These are phyloP conservation scores for Holacanthus passer DNA, from an alignment of 2,113 vertebrate species.

Conservation along the genomic window DNA sequence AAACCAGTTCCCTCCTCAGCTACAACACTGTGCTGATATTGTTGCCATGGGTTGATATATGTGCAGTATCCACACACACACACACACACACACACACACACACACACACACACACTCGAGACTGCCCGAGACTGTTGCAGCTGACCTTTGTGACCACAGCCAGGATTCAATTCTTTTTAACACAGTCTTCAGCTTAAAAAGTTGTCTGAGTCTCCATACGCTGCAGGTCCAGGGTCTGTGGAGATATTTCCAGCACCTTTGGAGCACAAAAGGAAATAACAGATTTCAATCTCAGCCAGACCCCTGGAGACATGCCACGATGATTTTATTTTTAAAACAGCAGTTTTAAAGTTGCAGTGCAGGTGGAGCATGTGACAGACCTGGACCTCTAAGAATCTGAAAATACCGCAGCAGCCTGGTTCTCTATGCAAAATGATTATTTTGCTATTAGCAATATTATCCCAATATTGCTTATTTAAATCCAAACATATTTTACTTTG, in stretches of 20 bases:
- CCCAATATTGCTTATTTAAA: background rate
- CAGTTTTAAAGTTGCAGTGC: background rate
- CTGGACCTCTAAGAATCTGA: background rate
- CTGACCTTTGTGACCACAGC: constrained; percentile 16
- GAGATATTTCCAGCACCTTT: constrained; percentile 7
- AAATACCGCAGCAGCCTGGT: background rate
- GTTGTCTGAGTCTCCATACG: background rate
- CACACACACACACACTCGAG: background rate
- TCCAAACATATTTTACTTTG: background rate
- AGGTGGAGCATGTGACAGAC: constrained; percentile 11
- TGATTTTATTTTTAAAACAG: background rate
- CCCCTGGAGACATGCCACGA: background rate
- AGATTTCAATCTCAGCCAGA: constrained; percentile 12
- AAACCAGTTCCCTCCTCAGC: background rate
- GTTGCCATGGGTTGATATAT: background rate
- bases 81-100: background rate
- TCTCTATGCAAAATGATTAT: background rate
- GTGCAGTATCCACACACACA: background rate
- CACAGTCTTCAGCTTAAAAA: background rate
- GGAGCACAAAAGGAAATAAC: constrained; percentile 28
- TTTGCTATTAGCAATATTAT: background rate
- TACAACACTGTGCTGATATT: background rate
- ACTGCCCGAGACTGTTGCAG: background rate
- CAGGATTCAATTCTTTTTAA: constrained; percentile 23
- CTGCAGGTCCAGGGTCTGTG: background rate